Conservation (phyloP, 2,113 vertebrate genomes). For the Psilopsiagon aymara region DNA sequence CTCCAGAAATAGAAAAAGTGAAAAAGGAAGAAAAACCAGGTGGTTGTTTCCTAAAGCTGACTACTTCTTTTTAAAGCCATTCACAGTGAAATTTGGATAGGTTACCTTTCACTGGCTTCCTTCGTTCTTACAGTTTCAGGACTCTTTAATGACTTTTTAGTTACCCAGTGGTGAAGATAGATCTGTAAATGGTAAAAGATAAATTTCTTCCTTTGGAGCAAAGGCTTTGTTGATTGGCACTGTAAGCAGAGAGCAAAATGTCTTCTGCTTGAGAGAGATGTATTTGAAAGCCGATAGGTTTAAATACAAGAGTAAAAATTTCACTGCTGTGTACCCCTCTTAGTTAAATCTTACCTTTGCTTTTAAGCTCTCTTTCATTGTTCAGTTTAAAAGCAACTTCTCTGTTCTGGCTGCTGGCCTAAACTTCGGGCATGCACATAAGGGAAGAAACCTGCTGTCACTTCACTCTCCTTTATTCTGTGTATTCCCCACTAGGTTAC, state of each 20-base stretch:
- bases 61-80: neutral
- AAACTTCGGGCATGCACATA: neutral
- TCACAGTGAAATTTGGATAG: neutral
- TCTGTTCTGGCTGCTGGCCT: slow-evolving; percentile 4
- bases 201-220: neutral
- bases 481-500: neutral
- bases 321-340: neutral
- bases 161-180: neutral
- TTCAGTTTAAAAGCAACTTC: neutral
- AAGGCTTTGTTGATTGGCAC: neutral
- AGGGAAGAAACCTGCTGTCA: neutral
- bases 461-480: neutral
- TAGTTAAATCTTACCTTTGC: neutral
- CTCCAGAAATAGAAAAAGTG: slow-evolving; percentile 79
- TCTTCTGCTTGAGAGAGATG: neutral
- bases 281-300: neutral
- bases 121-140: neutral
- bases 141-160: neutral
- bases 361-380: neutral
- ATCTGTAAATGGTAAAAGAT: neutral
- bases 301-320: neutral
- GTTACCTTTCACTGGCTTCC: neutral
- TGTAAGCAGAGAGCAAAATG: neutral
- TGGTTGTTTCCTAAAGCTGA: slow-evolving; percentile 72
- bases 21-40: slow-evolving; percentile 83